Base-by-base conservation (phyloP, 2,797 vertebrate genomes). In the Iguana delicatissima region DNA sequence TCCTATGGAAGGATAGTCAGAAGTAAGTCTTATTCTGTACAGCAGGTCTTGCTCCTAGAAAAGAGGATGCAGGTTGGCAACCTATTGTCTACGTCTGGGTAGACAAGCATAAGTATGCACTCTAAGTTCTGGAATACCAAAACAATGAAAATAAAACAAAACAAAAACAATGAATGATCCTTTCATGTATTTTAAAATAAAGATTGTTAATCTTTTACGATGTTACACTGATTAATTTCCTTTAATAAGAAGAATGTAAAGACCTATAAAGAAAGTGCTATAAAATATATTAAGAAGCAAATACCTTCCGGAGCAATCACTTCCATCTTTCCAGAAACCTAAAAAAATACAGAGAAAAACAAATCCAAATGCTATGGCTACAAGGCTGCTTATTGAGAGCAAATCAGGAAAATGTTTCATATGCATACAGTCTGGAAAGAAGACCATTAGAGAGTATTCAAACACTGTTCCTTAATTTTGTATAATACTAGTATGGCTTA, bases 291-390 rank as follows among this genome's bases (percentile, higher is more conserved):
- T 86, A 5, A 35, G n/a, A 89, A 62, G 6, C 20, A 20, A 86
- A 87, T 87, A 94, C 73, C 80, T 93, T 92, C 85, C 20, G 90
- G 69, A 90, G 59, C 35, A 26, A 96, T 92, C 74, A 92, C 84
- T 93, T 96, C 89, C 64, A 85, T 80, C 1, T 14, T 94, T 93
- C 87, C 85, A 90, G 93, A 92, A 73, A 1, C 52, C 81, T 93
- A 84, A 86, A 94, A 89, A 91, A 93, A 90, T 73, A 32, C 87
- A 92, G 57, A 82, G 84, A 3, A 88, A 9, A 89, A 92, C 86
- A 89, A 69, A 57, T 52, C 50, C n/a, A 67, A 52, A 46, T 77
- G 0, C 26, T 72, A 83, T 84, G 38, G 74, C 67, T 79, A 86
- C 74, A 16, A 73, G 57, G 38, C 24, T 62, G 13, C 86, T 89